Evolutionary conservation across 2,888 invertebrate species (phyloP).

Genomic region (Dorcus parallelipipedus): DNA sequence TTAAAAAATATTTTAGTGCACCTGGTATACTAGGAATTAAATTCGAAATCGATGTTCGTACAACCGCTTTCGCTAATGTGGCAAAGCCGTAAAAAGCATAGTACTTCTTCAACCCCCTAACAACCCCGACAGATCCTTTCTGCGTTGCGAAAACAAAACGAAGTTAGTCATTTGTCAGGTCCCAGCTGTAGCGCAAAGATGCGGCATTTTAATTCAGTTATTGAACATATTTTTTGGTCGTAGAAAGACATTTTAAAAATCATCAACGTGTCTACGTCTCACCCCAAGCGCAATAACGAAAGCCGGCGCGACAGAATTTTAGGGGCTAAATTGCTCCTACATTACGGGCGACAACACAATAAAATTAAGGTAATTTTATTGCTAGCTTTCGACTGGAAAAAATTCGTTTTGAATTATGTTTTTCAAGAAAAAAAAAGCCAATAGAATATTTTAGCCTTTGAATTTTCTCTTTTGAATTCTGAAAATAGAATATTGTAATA

Average conservation of each 20-base stretch:
- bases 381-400: background rate
- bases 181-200: conserved; percentile 33
- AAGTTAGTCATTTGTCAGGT: conserved; percentile 50
- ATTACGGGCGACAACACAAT: conserved; percentile 12
- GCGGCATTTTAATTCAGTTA: conserved; percentile 50
- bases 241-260: conserved; percentile 49
- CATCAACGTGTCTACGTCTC: conserved; percentile 39
- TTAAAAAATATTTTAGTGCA: too few relatives aligned
- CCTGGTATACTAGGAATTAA: background rate
- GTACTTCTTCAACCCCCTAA: conserved; percentile 20
- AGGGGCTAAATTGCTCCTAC: conserved; percentile 19
- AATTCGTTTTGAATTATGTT: background rate
- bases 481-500: too few relatives aligned
- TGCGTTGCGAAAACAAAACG: conserved; percentile 41
- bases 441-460: too few relatives aligned
- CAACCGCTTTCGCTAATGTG: background rate
- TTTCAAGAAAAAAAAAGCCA: too few relatives aligned
- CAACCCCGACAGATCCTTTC: conserved; percentile 40
- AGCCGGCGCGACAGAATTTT: conserved; percentile 18
- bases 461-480: too few relatives aligned
- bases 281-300: conserved; percentile 18
- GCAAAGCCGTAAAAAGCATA: background rate
- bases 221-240: conserved; percentile 50
- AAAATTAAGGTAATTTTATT: conserved; percentile 19
- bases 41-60: background rate